Percentiles rank a stretch among this genome's conserved stretches.
Evolutionary conservation across 2,797 vertebrate species (phyloP).

Genomic region (Vultur gryphus): DNA sequence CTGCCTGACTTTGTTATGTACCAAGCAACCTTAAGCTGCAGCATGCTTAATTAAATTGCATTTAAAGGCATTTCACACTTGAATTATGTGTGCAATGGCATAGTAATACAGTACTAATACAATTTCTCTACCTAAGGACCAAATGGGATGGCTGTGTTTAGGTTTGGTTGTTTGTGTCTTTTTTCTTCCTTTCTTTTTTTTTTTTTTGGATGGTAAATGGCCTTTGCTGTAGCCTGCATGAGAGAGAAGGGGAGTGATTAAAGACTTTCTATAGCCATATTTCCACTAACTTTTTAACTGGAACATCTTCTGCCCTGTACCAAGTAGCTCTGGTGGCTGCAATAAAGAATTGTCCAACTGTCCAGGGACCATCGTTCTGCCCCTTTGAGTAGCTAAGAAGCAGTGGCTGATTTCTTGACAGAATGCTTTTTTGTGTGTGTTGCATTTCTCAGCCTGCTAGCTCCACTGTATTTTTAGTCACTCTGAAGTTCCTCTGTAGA

Average conservation of each 20-base stretch:
- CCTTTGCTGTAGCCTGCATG: neutral
- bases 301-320: neutral
- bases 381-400: neutral
- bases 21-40: neutral
- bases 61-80: constrained; percentile 25
- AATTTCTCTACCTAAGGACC: neutral
- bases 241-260: neutral
- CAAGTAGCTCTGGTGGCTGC: neutral
- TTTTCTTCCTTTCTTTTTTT: neutral
- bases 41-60: constrained; percentile 6
- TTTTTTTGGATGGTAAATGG: rapidly evolving
- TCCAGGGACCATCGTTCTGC: neutral
- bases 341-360: neutral
- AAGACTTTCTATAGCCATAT: neutral
- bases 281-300: neutral
- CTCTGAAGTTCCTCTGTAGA: neutral
- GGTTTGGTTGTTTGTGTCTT: neutral
- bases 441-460: neutral
- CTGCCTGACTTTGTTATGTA: neutral
- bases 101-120: neutral
- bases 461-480: neutral
- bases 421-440: neutral
- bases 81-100: neutral
- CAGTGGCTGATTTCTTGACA: neutral
- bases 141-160: neutral